Evolutionary conservation across 2,113 vertebrate genomes (phyloP).

Genomic region (Myiagra hebetior): DNA sequence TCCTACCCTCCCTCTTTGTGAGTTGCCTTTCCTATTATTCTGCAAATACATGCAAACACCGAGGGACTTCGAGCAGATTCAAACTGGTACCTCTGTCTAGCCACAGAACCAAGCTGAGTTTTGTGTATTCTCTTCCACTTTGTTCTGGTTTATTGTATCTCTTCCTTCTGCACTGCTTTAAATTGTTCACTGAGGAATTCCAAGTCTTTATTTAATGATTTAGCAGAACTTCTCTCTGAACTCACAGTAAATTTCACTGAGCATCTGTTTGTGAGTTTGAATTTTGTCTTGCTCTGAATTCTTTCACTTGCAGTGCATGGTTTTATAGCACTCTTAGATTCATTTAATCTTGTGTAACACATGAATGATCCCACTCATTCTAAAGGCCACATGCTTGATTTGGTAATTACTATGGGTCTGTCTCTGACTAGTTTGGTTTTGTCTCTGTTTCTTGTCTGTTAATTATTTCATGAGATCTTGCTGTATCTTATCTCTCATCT

Average conservation of each 20-base stretch:
- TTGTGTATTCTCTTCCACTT: not conserved
- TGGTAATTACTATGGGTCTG: constrained; percentile 70
- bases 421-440: constrained; percentile 66
- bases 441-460: constrained; percentile 57
- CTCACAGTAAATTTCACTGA: constrained; percentile 13
- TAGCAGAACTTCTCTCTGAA: constrained; percentile 25
- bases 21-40: not conserved
- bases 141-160: not conserved
- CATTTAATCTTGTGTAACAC: constrained; percentile 71
- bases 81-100: not conserved
- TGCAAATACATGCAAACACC: not conserved
- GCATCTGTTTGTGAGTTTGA: constrained; percentile 38
- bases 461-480: constrained; percentile 65
- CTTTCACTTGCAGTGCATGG: constrained; percentile 28
- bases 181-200: not conserved
- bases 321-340: constrained; percentile 65
- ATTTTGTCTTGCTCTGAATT: constrained; percentile 49
- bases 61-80: not conserved
- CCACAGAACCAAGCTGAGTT: not conserved
- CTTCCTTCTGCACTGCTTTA: constrained; percentile 7
- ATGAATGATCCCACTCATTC: constrained; percentile 66
- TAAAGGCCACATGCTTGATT: constrained; percentile 74
- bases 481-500: constrained; percentile 35
- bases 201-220: constrained; percentile 15
- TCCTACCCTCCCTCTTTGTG: not conserved